These are phyloP conservation scores for Beaufortia kweichowensis DNA, from an alignment of 2,113 vertebrate species.

Conservation along the genomic window DNA sequence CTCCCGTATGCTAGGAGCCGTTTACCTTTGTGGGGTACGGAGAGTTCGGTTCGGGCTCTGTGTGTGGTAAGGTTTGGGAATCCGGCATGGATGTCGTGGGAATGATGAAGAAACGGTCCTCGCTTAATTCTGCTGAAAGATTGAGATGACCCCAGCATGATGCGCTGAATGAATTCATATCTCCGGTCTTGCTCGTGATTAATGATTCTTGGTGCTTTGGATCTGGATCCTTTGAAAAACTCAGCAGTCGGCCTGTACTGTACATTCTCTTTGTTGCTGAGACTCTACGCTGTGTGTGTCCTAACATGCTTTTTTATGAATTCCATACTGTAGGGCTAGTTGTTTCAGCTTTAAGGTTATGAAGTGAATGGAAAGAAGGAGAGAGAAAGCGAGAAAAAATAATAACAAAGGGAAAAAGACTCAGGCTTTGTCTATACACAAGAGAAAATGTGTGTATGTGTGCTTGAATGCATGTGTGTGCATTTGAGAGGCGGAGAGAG, in stretches of 20 bases:
- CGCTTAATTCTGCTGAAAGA: constrained; percentile 26
- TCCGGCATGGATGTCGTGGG: constrained; percentile 23
- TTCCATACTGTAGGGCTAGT: constrained; percentile 14
- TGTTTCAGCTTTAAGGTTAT: constrained; percentile 16
- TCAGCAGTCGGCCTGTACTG: constrained; percentile 25
- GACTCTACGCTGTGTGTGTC: constrained; percentile 24
- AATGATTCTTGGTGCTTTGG: constrained; percentile 40
- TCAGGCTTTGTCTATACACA: constrained; percentile 27
- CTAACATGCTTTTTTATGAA: constrained; percentile 48
- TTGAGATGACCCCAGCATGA: constrained; percentile 41
- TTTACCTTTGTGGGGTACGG: constrained; percentile 38
- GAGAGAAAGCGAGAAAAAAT: constrained; percentile 1
- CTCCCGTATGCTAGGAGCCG: constrained; percentile 22
- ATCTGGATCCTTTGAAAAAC: constrained; percentile 30
- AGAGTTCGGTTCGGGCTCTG: constrained; percentile 33
- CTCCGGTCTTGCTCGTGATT: constrained; percentile 36
- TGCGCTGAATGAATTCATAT: constrained; percentile 28
- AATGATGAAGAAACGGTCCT: constrained; percentile 40
- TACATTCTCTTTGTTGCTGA: constrained; percentile 30
- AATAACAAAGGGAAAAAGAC: background rate
- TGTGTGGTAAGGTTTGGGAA: constrained; percentile 40
- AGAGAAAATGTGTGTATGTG: constrained; percentile 27
- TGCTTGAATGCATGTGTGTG: constrained; percentile 3
- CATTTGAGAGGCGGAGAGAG: background rate
- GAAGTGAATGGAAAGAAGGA: background rate